phyloP scores from a whole-genome alignment of 2,888 invertebrate species.

The Tipula confusa region DNA sequence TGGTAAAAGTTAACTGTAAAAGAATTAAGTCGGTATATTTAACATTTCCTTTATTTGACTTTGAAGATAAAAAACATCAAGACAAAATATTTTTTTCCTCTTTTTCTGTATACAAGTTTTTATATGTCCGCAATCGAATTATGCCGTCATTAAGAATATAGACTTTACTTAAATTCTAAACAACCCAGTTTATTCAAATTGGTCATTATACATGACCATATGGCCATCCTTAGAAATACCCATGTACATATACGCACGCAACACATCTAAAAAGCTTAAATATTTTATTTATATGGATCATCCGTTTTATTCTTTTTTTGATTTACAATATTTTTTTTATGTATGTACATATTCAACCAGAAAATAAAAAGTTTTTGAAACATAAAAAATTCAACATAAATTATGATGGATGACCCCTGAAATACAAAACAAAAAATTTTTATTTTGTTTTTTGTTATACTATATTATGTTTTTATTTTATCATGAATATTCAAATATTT shows the following conservation, averaged over 20 bases:
- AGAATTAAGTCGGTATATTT: too few species aligned
- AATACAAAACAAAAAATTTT: not conserved
- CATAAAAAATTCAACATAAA: constrained; percentile 12
- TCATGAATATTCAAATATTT: constrained; percentile 17
- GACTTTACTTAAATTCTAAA: not conserved
- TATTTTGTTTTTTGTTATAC: too few species aligned
- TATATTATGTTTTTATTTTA: not conserved
- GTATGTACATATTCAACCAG: not conserved
- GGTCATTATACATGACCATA: not conserved
- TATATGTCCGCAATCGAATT: not conserved
- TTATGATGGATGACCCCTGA: constrained; percentile 25
- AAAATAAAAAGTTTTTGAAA: not conserved
- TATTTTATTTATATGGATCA: not conserved
- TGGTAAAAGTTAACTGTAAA: too few species aligned
- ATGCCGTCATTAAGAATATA: not conserved
- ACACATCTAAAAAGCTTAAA: constrained; percentile 6
- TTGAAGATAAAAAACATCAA: too few species aligned
- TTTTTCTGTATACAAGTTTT: too few species aligned
- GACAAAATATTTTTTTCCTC: too few species aligned
- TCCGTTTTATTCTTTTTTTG: not conserved
- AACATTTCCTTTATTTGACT: too few species aligned
- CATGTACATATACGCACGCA: not conserved
- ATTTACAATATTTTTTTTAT: not conserved
- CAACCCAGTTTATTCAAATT: not conserved
- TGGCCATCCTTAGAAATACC: not conserved